Evolutionary conservation across 2,888 invertebrate species (phyloP), one percentile per base, ranked within the genome.

Genomic region (Nomada flava): DNA sequence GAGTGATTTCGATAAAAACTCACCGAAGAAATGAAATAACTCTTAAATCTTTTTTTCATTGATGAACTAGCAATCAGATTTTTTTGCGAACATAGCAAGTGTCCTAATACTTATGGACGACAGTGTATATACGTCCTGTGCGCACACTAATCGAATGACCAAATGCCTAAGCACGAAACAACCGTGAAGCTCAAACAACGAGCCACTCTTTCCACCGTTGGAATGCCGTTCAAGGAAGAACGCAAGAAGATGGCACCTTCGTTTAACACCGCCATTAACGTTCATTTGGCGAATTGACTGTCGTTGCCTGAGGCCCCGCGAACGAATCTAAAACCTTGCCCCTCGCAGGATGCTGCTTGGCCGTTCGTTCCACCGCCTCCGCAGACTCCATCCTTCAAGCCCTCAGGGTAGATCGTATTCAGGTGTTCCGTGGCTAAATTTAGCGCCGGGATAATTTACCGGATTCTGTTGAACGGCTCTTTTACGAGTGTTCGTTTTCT

Each of bases 141-240:
- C 11, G 47, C 15, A 15, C 47, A 15, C 47, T 47, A 47, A 47
- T 47, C 3, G 15, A 47, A 47, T 3, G 47, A n/a, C n/a, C n/a
- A n/a, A 18, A 18, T 10, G 53, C n/a, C 53, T n/a, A n/a, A 53
- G 20, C 20, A 10, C 53, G n/a, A n/a, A n/a, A 53, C 18, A 13
- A 44, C 18, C 18, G 63, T 85, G 89, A 90, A 88, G 87, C 84
- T 88, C 85, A 89, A 90, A 88, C 84, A 84, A 86, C 87, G 90
- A 91, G 92, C 91, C 89, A 91, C 91, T 92, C 92, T 89, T 53
- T n/a, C 18, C 53, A 10, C n/a, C 13, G 89, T 59, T 88, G 92
- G 92, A 92, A 92, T 92, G 92, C 86, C 79, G 91, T 90, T 87
- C 76, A 84, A 71, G 75, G 20, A 59, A 10, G 70, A 78, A 67